A percentile compares a stretch with the other conserved stretches of the same genome.
Conservation (phyloP, 2,113 vertebrate genomes). For the Corvus moneduloides region DNA sequence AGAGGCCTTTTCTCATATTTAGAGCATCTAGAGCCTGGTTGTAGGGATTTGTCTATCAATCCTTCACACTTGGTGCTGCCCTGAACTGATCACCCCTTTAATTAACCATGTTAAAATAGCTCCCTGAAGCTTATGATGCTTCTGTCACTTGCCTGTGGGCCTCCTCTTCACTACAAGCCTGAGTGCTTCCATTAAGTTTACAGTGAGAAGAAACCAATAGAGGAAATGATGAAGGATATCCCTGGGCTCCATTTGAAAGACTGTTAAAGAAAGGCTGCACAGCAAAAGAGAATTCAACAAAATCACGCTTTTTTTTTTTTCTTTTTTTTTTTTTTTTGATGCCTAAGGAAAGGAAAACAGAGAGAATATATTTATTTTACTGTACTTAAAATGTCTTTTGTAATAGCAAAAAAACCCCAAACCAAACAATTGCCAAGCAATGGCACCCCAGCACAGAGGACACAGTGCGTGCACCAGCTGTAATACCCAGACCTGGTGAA, state of each 20-base stretch:
- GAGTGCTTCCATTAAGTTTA: slow-evolving; percentile 58
- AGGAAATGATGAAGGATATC: slow-evolving; percentile 51
- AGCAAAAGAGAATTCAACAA: slow-evolving; percentile 12
- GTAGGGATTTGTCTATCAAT: slow-evolving; percentile 31
- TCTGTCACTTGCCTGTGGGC: slow-evolving; percentile 29
- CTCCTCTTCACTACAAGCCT: slow-evolving; percentile 42
- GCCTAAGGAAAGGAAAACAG: not conserved
- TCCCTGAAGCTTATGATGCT: slow-evolving; percentile 53
- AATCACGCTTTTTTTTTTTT: not conserved
- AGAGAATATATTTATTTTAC: not conserved
- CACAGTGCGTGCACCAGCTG: not conserved
- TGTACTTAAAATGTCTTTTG: not conserved
- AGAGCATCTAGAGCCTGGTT: not conserved
- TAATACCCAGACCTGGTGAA: not conserved
- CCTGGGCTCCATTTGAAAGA: slow-evolving; percentile 33
- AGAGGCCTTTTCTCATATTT: not conserved
- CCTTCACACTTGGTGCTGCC: slow-evolving; percentile 3
- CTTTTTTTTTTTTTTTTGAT: not conserved
- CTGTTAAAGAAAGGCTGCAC: not conserved
- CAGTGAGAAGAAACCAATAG: slow-evolving; percentile 45
- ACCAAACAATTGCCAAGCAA: not conserved
- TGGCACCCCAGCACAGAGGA: not conserved
- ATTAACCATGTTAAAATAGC: slow-evolving; percentile 56
- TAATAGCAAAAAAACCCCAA: not conserved
- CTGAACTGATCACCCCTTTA: slow-evolving; percentile 60